phyloP scores from a whole-genome alignment of 2,797 vertebrate genomes.

The Peromyscus melanophrys region DNA sequence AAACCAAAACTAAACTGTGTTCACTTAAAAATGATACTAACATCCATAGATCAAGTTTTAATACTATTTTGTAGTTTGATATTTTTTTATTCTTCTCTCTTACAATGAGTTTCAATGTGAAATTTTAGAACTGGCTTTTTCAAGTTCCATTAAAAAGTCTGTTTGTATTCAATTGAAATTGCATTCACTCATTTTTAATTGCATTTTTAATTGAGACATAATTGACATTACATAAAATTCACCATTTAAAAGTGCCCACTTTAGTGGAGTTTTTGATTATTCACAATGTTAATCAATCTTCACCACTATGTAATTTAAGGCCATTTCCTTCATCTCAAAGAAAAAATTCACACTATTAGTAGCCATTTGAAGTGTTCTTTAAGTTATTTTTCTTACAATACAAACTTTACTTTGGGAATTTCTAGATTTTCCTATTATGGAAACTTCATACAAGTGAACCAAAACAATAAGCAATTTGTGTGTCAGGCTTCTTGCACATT shows the following conservation, averaged over 20 bases:
- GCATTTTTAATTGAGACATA: slow-evolving; percentile 4
- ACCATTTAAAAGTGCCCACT: neutral
- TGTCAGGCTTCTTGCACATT: neutral
- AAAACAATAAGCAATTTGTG: neutral
- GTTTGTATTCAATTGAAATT: slow-evolving; percentile 1
- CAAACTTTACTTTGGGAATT: neutral
- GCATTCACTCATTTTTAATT: neutral
- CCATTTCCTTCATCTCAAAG: neutral
- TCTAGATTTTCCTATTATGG: neutral
- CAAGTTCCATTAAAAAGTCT: neutral
- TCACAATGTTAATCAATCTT: neutral
- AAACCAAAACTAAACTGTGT: neutral
- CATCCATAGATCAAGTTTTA: neutral
- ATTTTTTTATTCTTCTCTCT: neutral
- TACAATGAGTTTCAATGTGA: neutral
- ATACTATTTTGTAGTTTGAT: neutral
- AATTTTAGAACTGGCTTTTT: slow-evolving; percentile 3
- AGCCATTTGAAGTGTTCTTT: neutral
- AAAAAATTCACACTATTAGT: neutral
- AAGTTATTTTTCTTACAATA: neutral
- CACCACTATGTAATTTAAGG: slow-evolving; percentile 19
- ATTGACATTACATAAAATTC: neutral
- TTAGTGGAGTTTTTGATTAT: neutral
- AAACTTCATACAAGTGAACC: neutral
- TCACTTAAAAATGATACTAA: neutral